phyloP scores from a whole-genome alignment of 2,888 invertebrate species.

The Epirrita christyi region DNA sequence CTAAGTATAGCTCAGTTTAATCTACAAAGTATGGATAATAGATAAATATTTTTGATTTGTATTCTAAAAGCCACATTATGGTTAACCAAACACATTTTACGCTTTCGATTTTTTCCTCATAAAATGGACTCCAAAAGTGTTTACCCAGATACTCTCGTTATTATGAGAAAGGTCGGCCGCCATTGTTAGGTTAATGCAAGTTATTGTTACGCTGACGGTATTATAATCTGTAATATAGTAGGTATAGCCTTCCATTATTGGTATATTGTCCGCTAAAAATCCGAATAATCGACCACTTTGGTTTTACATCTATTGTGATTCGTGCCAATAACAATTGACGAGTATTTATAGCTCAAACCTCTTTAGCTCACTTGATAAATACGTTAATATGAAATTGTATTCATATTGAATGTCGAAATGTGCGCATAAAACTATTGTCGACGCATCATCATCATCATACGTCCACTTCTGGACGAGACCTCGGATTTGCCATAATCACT shows the following conservation, averaged over 20 bases:
- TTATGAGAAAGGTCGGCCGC: slow-evolving; percentile 29
- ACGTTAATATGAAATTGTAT: no score
- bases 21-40: no score
- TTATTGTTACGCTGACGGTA: slow-evolving; percentile 45
- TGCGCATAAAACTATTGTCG: no score
- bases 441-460: no score
- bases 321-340: slow-evolving; percentile 11
- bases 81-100: slow-evolving; percentile 9
- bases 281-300: slow-evolving; percentile 3
- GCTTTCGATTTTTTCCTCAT: slow-evolving; percentile 15
- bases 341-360: no score
- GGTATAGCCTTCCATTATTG: slow-evolving; percentile 17
- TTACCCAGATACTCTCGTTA: slow-evolving; percentile 16
- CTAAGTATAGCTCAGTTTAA: no score
- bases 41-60: no score
- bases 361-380: no score
- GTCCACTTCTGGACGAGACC: no score
- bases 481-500: no score
- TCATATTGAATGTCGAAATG: no score
- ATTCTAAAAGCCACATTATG: no score
- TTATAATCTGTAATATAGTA: slow-evolving; percentile 23
- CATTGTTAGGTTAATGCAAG: slow-evolving; percentile 57
- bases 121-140: slow-evolving; percentile 18
- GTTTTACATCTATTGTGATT: background rate
- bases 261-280: slow-evolving; percentile 20